Conservation (phyloP, 2,797 vertebrate genomes). For the Coreius guichenoti region DNA sequence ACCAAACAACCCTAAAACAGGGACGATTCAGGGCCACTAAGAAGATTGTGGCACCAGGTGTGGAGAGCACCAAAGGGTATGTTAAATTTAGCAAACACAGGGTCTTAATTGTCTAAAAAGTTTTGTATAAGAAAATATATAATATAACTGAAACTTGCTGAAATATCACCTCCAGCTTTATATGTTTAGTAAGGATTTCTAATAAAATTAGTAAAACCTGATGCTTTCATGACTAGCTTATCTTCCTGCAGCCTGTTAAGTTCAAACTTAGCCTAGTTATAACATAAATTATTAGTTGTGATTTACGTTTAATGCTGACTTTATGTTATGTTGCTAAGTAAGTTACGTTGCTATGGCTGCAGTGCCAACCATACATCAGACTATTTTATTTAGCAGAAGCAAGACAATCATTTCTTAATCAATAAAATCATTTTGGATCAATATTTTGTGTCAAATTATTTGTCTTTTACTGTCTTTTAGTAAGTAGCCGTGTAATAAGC, state of each 20-base stretch:
- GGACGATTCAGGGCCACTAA: conserved; percentile 39
- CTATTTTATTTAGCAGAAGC: neutral
- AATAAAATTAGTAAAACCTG: neutral
- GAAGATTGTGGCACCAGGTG: conserved; percentile 46
- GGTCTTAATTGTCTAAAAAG: too few species aligned
- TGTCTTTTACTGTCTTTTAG: too few species aligned
- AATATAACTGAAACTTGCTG: too few species aligned
- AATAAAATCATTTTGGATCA: too few species aligned
- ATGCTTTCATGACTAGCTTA: neutral
- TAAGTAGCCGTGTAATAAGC: too few species aligned
- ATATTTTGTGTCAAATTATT: too few species aligned
- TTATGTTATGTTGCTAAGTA: neutral
- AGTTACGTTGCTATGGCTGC: neutral
- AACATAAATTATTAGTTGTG: neutral
- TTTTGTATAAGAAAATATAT: too few species aligned
- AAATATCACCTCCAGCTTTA: too few species aligned
- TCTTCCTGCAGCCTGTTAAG: neutral
- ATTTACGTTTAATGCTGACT: neutral
- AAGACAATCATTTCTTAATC: neutral
- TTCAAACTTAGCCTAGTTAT: neutral
- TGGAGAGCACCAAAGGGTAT: conserved; percentile 40
- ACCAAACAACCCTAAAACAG: too few species aligned
- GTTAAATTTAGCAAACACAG: neutral
- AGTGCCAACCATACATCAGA: neutral
- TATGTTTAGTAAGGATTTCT: too few species aligned